Conservation (phyloP, 2,888 invertebrate species). For the Syrphus vitripennis region DNA sequence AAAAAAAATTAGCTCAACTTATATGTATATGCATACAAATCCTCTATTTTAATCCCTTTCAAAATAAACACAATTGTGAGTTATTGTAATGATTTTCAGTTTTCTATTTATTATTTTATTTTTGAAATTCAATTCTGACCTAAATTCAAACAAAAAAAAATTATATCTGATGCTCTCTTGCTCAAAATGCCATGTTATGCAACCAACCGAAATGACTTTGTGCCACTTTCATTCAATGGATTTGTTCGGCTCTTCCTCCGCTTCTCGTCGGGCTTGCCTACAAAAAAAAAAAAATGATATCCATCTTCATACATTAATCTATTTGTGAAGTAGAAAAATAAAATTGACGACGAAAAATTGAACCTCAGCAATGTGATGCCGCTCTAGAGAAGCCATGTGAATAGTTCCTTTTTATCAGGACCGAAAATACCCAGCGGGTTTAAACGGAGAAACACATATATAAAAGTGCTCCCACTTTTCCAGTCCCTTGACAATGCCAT, state of each 20-base stretch:
- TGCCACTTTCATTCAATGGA: conserved; percentile 49
- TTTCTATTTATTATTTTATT: neutral
- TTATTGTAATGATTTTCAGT: conserved; percentile 31
- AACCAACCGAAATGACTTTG: conserved; percentile 57
- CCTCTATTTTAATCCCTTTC: conserved; percentile 3
- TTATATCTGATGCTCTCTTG: neutral
- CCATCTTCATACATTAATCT: conserved; percentile 49
- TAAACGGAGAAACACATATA: conserved; percentile 22
- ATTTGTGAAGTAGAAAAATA: conserved; percentile 45
- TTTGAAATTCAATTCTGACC: conserved; percentile 28
- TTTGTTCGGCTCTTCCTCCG: neutral
- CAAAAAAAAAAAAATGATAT: neutral
- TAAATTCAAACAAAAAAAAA: neutral
- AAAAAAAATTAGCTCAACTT: neutral
- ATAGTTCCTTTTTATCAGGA: conserved; percentile 55
- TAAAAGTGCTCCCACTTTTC: conserved; percentile 40
- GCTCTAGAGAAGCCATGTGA: conserved; percentile 45
- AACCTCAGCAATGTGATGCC: conserved; percentile 54
- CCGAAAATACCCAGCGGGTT: conserved; percentile 51
- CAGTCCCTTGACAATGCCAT: conserved; percentile 35
- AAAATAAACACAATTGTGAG: conserved; percentile 24
- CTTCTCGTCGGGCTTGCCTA: neutral
- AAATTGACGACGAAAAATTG: conserved; percentile 54
- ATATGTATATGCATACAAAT: neutral
- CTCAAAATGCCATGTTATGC: conserved; percentile 35